These are phyloP conservation scores for Bombus confusus DNA, from an alignment of 1,140 invertebrate species.

Conservation along the genomic window DNA sequence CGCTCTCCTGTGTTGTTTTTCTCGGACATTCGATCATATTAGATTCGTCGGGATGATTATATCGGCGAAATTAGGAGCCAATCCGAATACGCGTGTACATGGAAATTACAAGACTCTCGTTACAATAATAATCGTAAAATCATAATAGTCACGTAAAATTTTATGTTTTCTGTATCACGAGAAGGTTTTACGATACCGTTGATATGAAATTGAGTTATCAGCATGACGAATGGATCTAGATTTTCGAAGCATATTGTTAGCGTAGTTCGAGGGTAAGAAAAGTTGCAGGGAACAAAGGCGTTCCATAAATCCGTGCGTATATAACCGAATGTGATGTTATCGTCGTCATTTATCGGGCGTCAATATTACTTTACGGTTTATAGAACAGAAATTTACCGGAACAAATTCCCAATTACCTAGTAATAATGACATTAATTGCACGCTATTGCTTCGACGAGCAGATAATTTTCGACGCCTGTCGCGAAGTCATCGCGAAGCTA, in stretches of 20 bases:
- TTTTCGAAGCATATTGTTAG: not conserved
- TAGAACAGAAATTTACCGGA: slow-evolving; percentile 38
- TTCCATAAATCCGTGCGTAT: not conserved
- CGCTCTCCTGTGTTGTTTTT: not conserved
- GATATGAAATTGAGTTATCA: not conserved
- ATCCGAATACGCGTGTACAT: too few species aligned
- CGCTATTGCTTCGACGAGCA: slow-evolving; percentile 36
- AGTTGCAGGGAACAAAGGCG: not conserved
- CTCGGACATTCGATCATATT: too few species aligned
- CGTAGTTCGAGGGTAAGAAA: not conserved
- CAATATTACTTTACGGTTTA: slow-evolving; percentile 37
- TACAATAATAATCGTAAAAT: not conserved
- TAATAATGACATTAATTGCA: slow-evolving; percentile 50
- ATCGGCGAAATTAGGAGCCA: too few species aligned
- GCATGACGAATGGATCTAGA: not conserved
- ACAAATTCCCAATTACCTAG: slow-evolving; percentile 46
- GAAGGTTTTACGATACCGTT: not conserved
- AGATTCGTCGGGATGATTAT: too few species aligned
- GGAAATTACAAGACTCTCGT: not conserved
- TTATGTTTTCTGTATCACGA: not conserved
- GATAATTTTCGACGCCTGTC: slow-evolving; percentile 41
- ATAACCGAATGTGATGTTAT: not conserved
- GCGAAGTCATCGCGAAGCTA: slow-evolving; percentile 22
- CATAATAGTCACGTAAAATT: not conserved
- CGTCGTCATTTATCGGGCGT: not conserved